Base-by-base conservation (phyloP, 2,888 invertebrate genomes). In the Chymomyza amoena region DNA sequence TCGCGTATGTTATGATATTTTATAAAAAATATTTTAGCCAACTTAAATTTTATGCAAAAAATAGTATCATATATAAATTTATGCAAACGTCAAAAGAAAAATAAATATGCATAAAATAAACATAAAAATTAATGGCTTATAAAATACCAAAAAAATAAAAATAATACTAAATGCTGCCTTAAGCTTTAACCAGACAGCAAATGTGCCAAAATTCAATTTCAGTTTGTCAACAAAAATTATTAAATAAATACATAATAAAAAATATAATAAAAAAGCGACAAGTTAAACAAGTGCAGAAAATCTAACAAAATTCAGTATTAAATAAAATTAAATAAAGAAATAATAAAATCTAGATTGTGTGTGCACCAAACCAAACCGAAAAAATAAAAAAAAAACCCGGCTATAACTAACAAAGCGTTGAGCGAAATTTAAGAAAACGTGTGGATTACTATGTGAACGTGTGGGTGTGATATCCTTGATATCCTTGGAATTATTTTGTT, bases 341-440 rank as follows among this genome's bases (percentile, higher is more conserved):
- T 51, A 36, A 39, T 20, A 60, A 60, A 67, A 70, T 70, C 39
- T 13, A 13, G 39, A 13, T 39, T 39, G 39, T 13, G 13, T 39
- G 39, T 39, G 39, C 3, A 25, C 25, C 25, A 25, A 25, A 25
- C 10, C 39, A 45, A 7, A 45, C 39, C 10, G 57, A 32, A 70
- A 16, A 59, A 66, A 61, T n/a, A 57, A 18, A 16, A 16, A 25
- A 7, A 54, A 62, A 51, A 57, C 72, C 32, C 32, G 32, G 6
- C 61, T 70, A 77, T 69, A 73, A 61, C 68, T 73, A 77, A 77
- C 77, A 70, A 75, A 77, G 77, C 77, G 71, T 73, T 73, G 72
- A 75, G 68, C 66, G 64, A 56, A 73, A 68, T 73, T 70, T 65
- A 70, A 73, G 52, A 61, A 73, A 79, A 73, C 69, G 78, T 32